A percentile compares a stretch with the other conserved stretches of the same genome.
phyloP scores from a whole-genome alignment of 2,888 invertebrate species.

The Crepidodera aurea region DNA sequence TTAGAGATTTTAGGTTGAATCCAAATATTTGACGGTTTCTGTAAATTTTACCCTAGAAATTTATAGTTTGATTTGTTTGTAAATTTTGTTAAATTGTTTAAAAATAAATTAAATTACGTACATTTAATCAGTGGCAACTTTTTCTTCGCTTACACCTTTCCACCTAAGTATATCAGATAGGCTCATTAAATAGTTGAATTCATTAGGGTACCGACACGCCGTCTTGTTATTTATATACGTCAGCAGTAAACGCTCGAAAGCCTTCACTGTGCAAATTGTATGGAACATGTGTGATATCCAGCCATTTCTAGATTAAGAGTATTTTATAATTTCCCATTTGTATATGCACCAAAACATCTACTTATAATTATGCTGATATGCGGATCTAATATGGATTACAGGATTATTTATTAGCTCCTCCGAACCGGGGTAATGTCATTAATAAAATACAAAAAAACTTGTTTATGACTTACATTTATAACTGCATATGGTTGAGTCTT shows the following conservation, averaged over 20 bases:
- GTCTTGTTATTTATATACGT: conserved; percentile 59
- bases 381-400: conserved; percentile 43
- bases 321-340: conserved; percentile 44
- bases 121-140: no score
- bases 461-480: conserved; percentile 26
- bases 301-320: conserved; percentile 39
- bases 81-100: no score
- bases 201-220: conserved; percentile 58
- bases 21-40: no score
- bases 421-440: conserved; percentile 20
- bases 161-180: conserved; percentile 51
- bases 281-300: conserved; percentile 36
- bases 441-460: conserved; percentile 30
- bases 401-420: conserved; percentile 38
- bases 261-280: conserved; percentile 40
- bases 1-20: no score
- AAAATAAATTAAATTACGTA: no score
- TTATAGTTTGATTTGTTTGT: no score
- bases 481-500: conserved; percentile 9
- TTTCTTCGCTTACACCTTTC: no score
- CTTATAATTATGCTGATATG: conserved; percentile 44
- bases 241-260: conserved; percentile 52
- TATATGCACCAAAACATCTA: conserved; percentile 43
- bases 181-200: conserved; percentile 62
- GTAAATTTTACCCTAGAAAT: no score